Evolutionary conservation across 2,113 vertebrate genomes (phyloP).

Genomic region (Chrysochloris asiatica): DNA sequence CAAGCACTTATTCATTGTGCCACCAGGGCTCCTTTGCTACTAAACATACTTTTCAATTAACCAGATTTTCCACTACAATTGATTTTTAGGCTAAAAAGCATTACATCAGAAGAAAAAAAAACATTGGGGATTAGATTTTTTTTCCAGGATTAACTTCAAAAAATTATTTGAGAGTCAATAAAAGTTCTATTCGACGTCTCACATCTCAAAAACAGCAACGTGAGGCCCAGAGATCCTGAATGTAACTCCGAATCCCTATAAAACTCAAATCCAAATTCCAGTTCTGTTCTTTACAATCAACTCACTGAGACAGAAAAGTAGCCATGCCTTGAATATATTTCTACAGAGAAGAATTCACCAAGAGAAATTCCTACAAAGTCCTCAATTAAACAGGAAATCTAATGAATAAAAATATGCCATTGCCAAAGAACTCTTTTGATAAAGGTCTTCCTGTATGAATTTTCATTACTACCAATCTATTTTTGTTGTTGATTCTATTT

Average conservation of each 20-base stretch:
- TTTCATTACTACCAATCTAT: background rate
- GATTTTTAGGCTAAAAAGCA: background rate
- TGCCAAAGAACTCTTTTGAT: background rate
- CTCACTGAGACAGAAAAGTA: background rate
- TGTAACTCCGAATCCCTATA: background rate
- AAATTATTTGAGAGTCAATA: background rate
- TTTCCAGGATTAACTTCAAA: background rate
- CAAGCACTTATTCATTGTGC: background rate
- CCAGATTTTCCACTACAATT: background rate
- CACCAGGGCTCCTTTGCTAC: background rate
- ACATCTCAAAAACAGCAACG: background rate
- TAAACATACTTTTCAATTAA: background rate
- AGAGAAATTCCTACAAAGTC: too few species aligned
- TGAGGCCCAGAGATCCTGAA: background rate
- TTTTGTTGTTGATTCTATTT: background rate
- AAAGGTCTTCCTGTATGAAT: background rate
- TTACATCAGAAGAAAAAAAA: background rate
- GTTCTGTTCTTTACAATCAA: background rate
- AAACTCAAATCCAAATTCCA: conserved; percentile 6
- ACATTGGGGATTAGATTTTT: background rate
- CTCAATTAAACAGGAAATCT: background rate
- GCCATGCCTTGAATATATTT: background rate
- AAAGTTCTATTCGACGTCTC: background rate
- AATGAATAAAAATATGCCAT: background rate
- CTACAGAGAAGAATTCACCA: too few species aligned